phyloP scores from a whole-genome alignment of 2,797 vertebrate species.

The Phaenicophaeus curvirostris region DNA sequence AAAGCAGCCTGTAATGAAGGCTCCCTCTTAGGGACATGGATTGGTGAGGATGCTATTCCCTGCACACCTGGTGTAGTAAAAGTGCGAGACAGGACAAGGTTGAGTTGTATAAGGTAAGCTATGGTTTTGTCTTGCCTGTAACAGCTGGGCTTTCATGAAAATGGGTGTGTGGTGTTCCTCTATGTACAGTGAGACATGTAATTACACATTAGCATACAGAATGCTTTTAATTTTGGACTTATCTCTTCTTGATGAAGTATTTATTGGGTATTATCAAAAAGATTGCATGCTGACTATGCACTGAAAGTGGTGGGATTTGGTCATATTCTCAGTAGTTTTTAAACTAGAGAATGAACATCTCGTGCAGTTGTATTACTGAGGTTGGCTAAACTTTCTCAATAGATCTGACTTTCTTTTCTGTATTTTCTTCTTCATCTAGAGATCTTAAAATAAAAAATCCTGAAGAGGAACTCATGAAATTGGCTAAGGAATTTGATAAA shows the following conservation, averaged over 20 bases:
- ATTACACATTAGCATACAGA: neutral
- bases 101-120: constrained; percentile 69
- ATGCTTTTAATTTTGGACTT: neutral
- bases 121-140: neutral
- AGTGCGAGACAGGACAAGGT: constrained; percentile 69
- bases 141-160: neutral
- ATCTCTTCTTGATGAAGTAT: neutral
- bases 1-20: constrained; percentile 78
- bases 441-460: constrained; percentile 77
- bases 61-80: constrained; percentile 84
- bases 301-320: neutral
- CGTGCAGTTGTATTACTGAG: neutral
- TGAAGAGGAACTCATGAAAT: constrained; percentile 89
- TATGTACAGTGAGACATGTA: neutral
- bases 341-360: neutral
- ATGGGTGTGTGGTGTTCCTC: neutral
- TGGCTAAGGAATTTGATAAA: constrained; percentile 92
- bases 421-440: neutral
- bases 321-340: neutral
- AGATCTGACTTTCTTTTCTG: neutral
- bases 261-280: neutral
- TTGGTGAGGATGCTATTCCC: constrained; percentile 90
- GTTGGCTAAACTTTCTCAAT: neutral
- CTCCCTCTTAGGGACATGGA: constrained; percentile 86
- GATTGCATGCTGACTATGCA: neutral